These are phyloP conservation scores for Magallana angulata DNA, from an alignment of 1,140 invertebrate species.

Conservation along the genomic window DNA sequence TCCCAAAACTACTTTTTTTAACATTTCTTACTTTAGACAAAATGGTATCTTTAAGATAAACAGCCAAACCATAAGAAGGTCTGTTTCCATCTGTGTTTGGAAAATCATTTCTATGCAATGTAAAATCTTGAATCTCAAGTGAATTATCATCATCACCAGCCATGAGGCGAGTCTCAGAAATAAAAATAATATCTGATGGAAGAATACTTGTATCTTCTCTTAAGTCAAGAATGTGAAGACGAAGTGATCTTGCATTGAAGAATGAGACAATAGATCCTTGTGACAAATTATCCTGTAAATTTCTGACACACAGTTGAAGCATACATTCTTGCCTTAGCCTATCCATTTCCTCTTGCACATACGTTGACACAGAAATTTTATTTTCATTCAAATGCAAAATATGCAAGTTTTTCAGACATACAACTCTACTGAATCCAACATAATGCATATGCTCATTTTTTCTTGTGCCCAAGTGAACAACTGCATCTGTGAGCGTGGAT, in stretches of 20 bases:
- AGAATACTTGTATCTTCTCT: background rate
- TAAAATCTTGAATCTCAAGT: background rate
- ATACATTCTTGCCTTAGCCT: slow-evolving; percentile 36
- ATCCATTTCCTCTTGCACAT: slow-evolving; percentile 36
- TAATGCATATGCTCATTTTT: slow-evolving; percentile 50
- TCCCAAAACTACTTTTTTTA: no score
- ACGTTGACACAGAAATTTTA: slow-evolving; percentile 44
- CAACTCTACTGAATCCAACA: slow-evolving; percentile 50
- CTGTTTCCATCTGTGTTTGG: background rate
- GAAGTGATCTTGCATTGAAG: slow-evolving; percentile 36
- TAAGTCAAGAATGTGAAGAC: slow-evolving; percentile 21
- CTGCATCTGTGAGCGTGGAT: slow-evolving; percentile 22
- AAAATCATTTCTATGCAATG: background rate
- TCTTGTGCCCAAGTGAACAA: slow-evolving; percentile 44
- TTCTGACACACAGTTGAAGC: slow-evolving; percentile 6
- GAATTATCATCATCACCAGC: slow-evolving; percentile 5
- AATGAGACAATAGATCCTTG: background rate
- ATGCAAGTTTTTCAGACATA: slow-evolving; percentile 9
- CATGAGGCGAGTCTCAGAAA: slow-evolving; percentile 18
- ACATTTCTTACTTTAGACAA: background rate
- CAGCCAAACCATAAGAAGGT: slow-evolving; percentile 15
- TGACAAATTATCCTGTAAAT: background rate
- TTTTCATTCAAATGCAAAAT: slow-evolving; percentile 49
- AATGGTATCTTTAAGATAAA: background rate
- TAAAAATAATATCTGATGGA: slow-evolving; percentile 17